These are phyloP conservation scores for Agelaius phoeniceus DNA, from an alignment of 2,113 vertebrate genomes.

Conservation along the genomic window DNA sequence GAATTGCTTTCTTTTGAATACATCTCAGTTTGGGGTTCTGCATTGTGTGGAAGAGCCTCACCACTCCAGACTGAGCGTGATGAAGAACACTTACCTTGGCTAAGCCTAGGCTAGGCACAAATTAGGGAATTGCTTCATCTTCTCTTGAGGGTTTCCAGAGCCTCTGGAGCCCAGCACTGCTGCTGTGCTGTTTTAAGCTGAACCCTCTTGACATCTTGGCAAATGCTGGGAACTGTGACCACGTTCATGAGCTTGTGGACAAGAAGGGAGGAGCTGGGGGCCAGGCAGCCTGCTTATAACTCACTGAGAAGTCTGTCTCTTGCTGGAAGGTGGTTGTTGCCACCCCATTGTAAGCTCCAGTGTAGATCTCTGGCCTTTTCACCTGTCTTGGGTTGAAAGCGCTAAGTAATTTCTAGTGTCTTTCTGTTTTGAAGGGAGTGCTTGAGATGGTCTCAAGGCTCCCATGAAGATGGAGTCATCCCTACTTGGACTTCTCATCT, in stretches of 20 bases:
- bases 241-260: background rate
- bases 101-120: background rate
- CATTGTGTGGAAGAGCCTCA: background rate
- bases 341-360: background rate
- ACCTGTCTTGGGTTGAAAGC: background rate
- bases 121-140: rapidly evolving
- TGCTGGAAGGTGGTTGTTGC: background rate
- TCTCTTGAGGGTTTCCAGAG: background rate
- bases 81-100: background rate
- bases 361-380: background rate
- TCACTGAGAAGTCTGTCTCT: background rate
- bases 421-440: background rate
- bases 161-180: background rate
- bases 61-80: background rate
- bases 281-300: background rate
- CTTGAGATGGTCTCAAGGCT: background rate
- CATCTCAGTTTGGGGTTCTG: background rate
- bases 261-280: background rate
- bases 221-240: background rate
- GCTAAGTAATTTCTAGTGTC: background rate
- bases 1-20: background rate
- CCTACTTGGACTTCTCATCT: background rate
- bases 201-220: background rate
- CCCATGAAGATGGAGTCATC: background rate
- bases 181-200: background rate